phyloP scores from a whole-genome alignment of 2,113 vertebrate species.

The Urocitellus parryii region DNA sequence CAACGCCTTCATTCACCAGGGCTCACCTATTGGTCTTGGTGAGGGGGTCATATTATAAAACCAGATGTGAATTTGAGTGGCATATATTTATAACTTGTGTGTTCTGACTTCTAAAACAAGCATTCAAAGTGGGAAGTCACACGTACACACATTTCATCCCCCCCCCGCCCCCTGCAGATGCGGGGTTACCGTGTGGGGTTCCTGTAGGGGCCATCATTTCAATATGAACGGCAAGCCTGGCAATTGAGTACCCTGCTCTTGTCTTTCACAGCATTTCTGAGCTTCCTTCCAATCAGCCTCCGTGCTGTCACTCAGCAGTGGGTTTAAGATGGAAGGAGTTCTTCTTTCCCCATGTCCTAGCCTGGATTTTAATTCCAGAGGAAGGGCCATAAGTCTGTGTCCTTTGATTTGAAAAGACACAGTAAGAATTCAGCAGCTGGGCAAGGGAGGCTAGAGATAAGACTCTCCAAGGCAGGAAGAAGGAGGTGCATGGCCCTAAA shows the following conservation, averaged over 20 bases:
- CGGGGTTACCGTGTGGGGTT: neutral
- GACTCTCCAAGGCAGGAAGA: neutral
- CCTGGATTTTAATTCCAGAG: constrained; percentile 53
- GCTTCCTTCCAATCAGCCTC: neutral
- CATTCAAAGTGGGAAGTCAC: neutral
- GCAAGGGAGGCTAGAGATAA: constrained; percentile 42
- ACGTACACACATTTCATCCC: neutral
- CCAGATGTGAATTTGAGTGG: neutral
- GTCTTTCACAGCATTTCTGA: constrained; percentile 62
- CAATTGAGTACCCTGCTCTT: constrained; percentile 18
- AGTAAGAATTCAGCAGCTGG: neutral
- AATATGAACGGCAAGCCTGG: neutral
- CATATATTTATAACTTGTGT: neutral
- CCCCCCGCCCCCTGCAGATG: neutral
- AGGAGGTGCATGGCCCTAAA: neutral
- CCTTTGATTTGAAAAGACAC: constrained; percentile 63
- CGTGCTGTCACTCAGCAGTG: constrained; percentile 45
- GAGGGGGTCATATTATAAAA: constrained; percentile 6
- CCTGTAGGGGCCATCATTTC: neutral
- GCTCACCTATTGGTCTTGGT: neutral
- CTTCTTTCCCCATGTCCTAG: neutral
- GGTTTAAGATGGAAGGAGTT: constrained; percentile 48
- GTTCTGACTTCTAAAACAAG: neutral
- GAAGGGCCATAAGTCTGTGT: constrained; percentile 53
- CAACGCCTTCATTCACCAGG: neutral